Conservation (phyloP, 1,140 invertebrate species). For the Drosophila grimshawi region DNA sequence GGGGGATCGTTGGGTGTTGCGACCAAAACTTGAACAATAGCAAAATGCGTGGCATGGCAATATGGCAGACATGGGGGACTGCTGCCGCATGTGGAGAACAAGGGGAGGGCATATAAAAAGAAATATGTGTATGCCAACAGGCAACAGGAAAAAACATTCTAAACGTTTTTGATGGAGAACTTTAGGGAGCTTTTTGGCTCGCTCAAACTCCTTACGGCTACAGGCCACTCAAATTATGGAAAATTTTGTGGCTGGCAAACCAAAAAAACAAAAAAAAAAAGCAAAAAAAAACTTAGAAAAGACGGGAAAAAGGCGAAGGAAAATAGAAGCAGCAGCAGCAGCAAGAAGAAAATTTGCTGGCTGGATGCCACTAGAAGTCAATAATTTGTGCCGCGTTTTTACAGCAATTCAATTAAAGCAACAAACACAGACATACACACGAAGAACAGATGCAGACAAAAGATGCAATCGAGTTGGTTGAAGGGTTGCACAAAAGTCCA, state of each 20-base stretch:
- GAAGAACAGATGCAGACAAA: conserved; percentile 41
- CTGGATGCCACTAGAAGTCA: conserved; percentile 47
- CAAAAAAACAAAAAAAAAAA: conserved; percentile 11
- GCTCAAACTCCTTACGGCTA: conserved; percentile 50
- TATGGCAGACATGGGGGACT: conserved; percentile 40
- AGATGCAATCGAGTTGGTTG: conserved; percentile 53
- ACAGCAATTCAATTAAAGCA: conserved; percentile 59
- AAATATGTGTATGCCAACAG: conserved; percentile 49
- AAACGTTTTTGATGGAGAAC: conserved; percentile 64
- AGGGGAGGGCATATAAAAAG: conserved; percentile 36
- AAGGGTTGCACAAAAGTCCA: conserved; percentile 46
- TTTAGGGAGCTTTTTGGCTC: conserved; percentile 53
- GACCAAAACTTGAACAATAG: conserved; percentile 73
- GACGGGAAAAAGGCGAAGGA: neutral
- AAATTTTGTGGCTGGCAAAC: conserved; percentile 41
- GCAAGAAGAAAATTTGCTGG: conserved; percentile 35
- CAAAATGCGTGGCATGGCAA: conserved; percentile 62
- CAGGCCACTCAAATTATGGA: conserved; percentile 57
- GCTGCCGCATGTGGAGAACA: conserved; percentile 21
- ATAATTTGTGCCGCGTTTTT: conserved; percentile 63
- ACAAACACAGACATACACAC: conserved; percentile 12
- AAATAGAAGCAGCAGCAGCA: neutral
- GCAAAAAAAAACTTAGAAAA: too few relatives aligned
- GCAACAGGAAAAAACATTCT: conserved; percentile 61
- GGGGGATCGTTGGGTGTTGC: neutral